Base-by-base conservation (phyloP, 1,140 invertebrate species). In the Battus philenor region DNA sequence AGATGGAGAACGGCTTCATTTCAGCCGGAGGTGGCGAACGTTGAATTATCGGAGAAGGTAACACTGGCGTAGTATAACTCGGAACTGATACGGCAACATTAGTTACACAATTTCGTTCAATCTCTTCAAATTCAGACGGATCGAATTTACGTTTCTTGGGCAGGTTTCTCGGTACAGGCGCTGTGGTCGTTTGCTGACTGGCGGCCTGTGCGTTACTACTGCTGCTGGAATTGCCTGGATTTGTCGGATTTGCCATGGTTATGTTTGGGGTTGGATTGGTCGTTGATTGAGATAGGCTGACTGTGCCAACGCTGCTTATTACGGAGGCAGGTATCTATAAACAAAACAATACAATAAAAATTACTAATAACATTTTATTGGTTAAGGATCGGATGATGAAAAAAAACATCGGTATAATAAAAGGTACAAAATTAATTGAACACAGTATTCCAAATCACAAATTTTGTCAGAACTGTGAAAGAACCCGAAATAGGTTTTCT, bases 111-210 rank as follows among this genome's bases (percentile, higher is more conserved):
- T 62, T 86, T 24, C 79, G 66, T 29, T 86, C 80, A 2, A 86
- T 80, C 59, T 94, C 92, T 79, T 95, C 94, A 43, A 95, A 82
- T 75, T 95, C 93, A 12, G 93, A 91, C 47, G 92, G 93, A 87
- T 94, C 91, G 67, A 94, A 95, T 86, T 96, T 96, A 49, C 95
- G 88, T 83, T 96, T 96, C 81, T 96, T 96, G 48, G 95, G 94
- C 81, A 96, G 88, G 75, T 93, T 94, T 34, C 90, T 41, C 8
- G 38, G 75, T 3, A 89, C 88, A 9, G 88, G 75, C 56, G 87
- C 75, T n/a, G 68, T 67, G 5, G 73, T 70, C 7, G 73, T 54
- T 27, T 74, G 77, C 41, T 85, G 81, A 33, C 59, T 48, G n/a
- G 66, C 54, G 8, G 69, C 44, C 41, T 74, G 70, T n/a, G 54